Conservation (phyloP, 2,888 invertebrate species). For the Lapara coniferarum region DNA sequence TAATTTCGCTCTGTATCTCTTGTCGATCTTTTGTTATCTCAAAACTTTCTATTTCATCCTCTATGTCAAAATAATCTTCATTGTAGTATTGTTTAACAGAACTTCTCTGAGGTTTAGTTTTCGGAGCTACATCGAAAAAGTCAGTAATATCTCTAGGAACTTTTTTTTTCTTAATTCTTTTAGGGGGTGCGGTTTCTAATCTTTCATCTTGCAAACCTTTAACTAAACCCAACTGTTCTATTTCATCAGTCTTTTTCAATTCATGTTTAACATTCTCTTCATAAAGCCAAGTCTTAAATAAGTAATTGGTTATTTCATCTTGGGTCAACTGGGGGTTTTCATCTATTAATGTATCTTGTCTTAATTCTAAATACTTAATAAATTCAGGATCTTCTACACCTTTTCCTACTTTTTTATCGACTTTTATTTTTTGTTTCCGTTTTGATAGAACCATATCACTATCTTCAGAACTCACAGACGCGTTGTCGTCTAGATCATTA, state of each 20-base stretch:
- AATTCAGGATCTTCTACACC: slow-evolving; percentile 68
- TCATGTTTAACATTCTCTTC: slow-evolving; percentile 51
- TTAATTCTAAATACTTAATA: slow-evolving; percentile 75
- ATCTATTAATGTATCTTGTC: slow-evolving; percentile 75
- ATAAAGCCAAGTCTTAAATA: slow-evolving; percentile 78
- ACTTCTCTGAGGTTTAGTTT: slow-evolving; percentile 73
- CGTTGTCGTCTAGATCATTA: slow-evolving; percentile 36
- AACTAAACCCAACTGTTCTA: slow-evolving; percentile 60
- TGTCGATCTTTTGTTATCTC: slow-evolving; percentile 51
- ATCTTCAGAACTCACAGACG: slow-evolving; percentile 50
- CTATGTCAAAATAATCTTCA: slow-evolving; percentile 70
- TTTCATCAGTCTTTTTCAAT: slow-evolving; percentile 57
- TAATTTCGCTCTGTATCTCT: slow-evolving; percentile 1
- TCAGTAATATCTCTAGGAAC: slow-evolving; percentile 45
- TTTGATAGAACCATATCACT: slow-evolving; percentile 39
- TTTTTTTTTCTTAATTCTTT: slow-evolving; percentile 61
- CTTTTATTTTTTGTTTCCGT: slow-evolving; percentile 43
- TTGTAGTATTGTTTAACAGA: slow-evolving; percentile 65
- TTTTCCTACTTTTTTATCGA: slow-evolving; percentile 42
- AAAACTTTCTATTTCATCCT: slow-evolving; percentile 65
- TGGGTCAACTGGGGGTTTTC: slow-evolving; percentile 79
- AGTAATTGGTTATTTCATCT: slow-evolving; percentile 73
- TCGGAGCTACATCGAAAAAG: slow-evolving; percentile 44
- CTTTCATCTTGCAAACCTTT: slow-evolving; percentile 61
- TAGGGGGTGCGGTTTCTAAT: slow-evolving; percentile 44